These are phyloP conservation scores for Siphamia tubifer DNA, from an alignment of 2,113 vertebrate species.

Conservation along the genomic window DNA sequence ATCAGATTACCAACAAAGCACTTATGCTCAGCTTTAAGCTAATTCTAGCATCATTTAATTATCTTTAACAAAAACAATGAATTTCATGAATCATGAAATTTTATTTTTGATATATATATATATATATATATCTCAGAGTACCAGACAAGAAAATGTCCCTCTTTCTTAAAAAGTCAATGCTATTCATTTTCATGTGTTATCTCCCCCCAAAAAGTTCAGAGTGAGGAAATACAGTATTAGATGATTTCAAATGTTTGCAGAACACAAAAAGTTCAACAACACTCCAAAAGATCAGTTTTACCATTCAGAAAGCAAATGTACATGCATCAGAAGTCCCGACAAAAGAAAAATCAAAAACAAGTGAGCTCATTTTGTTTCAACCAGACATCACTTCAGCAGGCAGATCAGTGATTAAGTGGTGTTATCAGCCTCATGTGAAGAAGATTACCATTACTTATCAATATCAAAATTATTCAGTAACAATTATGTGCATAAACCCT, in stretches of 20 bases:
- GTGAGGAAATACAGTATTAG: slow-evolving; percentile 24
- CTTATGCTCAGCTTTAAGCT: slow-evolving; percentile 26
- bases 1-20: too few relatives aligned
- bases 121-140: too few relatives aligned
- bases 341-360: slow-evolving; percentile 7
- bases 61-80: neutral
- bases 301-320: slow-evolving; percentile 33
- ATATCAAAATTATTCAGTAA: neutral
- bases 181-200: neutral
- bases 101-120: too few relatives aligned
- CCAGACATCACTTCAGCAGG: neutral
- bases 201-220: neutral
- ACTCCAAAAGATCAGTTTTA: slow-evolving; percentile 43
- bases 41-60: neutral
- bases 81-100: neutral
- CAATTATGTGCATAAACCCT: neutral
- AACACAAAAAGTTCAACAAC: neutral
- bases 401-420: neutral
- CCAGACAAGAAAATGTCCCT: neutral
- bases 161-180: neutral
- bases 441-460: neutral
- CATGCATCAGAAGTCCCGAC: neutral
- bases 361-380: neutral
- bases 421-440: neutral
- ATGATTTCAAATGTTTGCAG: slow-evolving; percentile 1